These are phyloP conservation scores for Apis dorsata DNA, from an alignment of 1,140 invertebrate species.

Conservation along the genomic window DNA sequence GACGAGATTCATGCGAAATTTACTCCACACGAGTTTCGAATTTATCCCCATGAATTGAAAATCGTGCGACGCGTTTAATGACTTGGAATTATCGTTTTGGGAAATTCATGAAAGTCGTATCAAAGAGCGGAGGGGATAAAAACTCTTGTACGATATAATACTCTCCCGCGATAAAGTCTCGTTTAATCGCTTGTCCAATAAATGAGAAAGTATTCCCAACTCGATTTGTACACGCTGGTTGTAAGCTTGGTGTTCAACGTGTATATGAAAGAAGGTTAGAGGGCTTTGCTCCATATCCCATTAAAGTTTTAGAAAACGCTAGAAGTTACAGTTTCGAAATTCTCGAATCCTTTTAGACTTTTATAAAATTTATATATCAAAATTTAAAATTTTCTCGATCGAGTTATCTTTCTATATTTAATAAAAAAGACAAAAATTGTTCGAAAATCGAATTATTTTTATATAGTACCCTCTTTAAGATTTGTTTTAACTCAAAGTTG, in stretches of 20 bases:
- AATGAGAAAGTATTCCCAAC: constrained; percentile 17
- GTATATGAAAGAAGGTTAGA: not conserved
- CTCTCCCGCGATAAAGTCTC: constrained; percentile 15
- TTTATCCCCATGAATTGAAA: not conserved
- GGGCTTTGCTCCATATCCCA: not conserved
- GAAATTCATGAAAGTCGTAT: constrained; percentile 30
- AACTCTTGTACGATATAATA: constrained; percentile 26
- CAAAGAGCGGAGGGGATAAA: constrained; percentile 16
- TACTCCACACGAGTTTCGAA: not conserved
- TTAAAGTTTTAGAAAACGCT: constrained; percentile 1
- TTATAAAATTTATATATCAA: not conserved
- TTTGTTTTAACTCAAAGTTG: too few relatives aligned
- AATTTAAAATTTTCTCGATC: too few relatives aligned
- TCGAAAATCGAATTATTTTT: too few relatives aligned
- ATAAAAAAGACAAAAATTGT: too few relatives aligned
- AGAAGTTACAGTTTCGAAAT: not conserved
- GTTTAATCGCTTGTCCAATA: constrained; percentile 38
- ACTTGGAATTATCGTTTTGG: constrained; percentile 2
- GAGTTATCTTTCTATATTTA: too few relatives aligned
- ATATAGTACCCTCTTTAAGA: too few relatives aligned
- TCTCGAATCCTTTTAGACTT: too few relatives aligned
- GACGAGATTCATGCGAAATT: not conserved
- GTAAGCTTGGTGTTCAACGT: too few relatives aligned
- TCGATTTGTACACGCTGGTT: too few relatives aligned
- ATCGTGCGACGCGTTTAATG: not conserved